Base-by-base conservation (phyloP, 2,888 invertebrate species). In the Erebia aethiops region DNA sequence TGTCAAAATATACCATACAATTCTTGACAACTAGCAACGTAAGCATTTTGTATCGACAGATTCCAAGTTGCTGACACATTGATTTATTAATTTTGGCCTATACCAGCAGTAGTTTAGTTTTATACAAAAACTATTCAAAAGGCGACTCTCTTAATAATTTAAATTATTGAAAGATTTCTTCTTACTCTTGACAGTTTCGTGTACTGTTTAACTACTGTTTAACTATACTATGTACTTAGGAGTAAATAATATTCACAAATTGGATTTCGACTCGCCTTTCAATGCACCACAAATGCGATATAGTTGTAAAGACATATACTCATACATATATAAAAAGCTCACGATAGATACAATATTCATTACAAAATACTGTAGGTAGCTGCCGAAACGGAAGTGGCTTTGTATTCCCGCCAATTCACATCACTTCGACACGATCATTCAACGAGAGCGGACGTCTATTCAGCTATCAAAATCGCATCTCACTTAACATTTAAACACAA, bases 291-390 rank as follows among this genome's bases (percentile, higher is more conserved):
- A 83, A 82, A 82, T 83, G 80, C 80, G 82, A 83, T 82, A 83
- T 80, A 82, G 79, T 80, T 82, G 82, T 85, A 84, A 82, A 85
- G 79, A 83, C 56, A 71, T 46, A 35, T 35, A 35, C 35, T n/a
- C n/a, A 35, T 69, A n/a, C n/a, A n/a, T n/a, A 70, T 89, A 89
- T 87, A 90, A 90, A 90, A 91, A 91, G 90, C 91, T 90, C 87
- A 87, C 84, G 84, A 88, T 84, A 83, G 84, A 88, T 84, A 83
- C 71, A 82, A 7, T 85, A 67, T 61, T 60, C 26, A 13, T 85
- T 84, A 79, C 76, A 73, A 75, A 78, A 76, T 76, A 75, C 73
- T 54, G 54, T 54, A 51, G 62, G 73, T 77, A 72, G 75, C 76
- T 77, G 76, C 76, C 76, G 74, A 74, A 70, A 75, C 72, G 69